Conservation (phyloP, 1,140 invertebrate species). For the Pygmarrhopalites habei region DNA sequence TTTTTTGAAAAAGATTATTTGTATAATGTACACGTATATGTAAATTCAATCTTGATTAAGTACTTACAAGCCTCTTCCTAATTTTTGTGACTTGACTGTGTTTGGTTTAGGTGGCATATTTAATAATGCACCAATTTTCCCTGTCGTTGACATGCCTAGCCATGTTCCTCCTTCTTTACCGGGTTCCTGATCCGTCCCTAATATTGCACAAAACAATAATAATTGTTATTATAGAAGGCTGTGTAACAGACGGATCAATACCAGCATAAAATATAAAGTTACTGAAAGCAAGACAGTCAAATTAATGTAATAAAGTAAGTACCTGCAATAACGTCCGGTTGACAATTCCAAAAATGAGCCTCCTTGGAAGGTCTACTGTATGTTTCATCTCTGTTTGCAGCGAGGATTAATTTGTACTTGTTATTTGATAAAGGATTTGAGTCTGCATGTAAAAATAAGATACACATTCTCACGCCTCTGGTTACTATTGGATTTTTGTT, state of each 20-base stretch:
- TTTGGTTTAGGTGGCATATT: slow-evolving; percentile 49
- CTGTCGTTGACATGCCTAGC: slow-evolving; percentile 57
- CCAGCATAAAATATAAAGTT: too few relatives aligned
- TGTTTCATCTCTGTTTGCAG: slow-evolving; percentile 70
- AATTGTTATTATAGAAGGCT: too few relatives aligned
- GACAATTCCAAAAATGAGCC: slow-evolving; percentile 57
- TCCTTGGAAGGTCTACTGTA: slow-evolving; percentile 57
- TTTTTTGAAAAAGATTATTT: too few relatives aligned
- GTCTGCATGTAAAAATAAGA: slow-evolving; percentile 57
- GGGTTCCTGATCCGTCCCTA: slow-evolving; percentile 61
- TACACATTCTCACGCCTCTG: slow-evolving; percentile 67
- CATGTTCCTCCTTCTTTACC: slow-evolving; percentile 68
- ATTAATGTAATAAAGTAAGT: too few relatives aligned
- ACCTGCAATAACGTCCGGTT: slow-evolving; percentile 63
- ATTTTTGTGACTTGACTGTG: slow-evolving; percentile 52
- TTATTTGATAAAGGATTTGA: slow-evolving; percentile 46
- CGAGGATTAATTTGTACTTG: slow-evolving; percentile 63
- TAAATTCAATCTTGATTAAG: neutral
- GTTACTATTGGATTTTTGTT: too few relatives aligned
- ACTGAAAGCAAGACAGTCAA: too few relatives aligned
- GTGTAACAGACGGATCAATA: too few relatives aligned
- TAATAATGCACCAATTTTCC: slow-evolving; percentile 57
- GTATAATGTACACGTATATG: too few relatives aligned
- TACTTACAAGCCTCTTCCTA: slow-evolving; percentile 14
- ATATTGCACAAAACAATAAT: slow-evolving; percentile 14